A percentile compares a stretch with the other conserved stretches of the same genome.
Evolutionary conservation across 2,797 vertebrate species (phyloP).

Genomic region (Cynopterus sphinx): DNA sequence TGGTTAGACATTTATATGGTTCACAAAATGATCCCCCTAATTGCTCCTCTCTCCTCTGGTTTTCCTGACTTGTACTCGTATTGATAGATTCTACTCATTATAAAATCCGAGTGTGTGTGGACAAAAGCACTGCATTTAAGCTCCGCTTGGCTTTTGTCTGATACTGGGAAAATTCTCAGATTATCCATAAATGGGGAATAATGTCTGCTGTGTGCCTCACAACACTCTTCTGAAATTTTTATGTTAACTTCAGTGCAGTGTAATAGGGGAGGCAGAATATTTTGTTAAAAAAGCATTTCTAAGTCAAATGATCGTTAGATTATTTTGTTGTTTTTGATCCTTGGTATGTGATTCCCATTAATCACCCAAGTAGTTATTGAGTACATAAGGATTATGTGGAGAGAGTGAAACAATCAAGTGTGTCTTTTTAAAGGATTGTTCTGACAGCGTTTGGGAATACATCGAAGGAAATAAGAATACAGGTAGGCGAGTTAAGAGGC

Average conservation of each 20-base stretch:
- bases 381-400: neutral
- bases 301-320: neutral
- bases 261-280: neutral
- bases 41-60: too few species aligned
- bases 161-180: neutral
- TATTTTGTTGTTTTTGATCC: neutral
- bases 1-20: too few species aligned
- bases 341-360: neutral
- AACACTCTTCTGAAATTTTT: neutral
- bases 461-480: slow-evolving; percentile 14
- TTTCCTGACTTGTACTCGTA: neutral
- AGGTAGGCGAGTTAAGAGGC: neutral
- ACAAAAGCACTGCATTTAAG: neutral
- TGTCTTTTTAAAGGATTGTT: slow-evolving; percentile 14
- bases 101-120: neutral
- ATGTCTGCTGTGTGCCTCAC: neutral
- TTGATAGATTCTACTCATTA: neutral
- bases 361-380: neutral
- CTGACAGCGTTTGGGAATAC: neutral
- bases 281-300: neutral
- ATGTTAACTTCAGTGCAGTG: neutral
- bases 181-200: neutral
- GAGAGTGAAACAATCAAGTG: neutral
- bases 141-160: neutral
- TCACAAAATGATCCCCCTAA: too few species aligned